These are phyloP conservation scores for Eupeodes corollae DNA, from an alignment of 1,140 invertebrate species.

Conservation along the genomic window DNA sequence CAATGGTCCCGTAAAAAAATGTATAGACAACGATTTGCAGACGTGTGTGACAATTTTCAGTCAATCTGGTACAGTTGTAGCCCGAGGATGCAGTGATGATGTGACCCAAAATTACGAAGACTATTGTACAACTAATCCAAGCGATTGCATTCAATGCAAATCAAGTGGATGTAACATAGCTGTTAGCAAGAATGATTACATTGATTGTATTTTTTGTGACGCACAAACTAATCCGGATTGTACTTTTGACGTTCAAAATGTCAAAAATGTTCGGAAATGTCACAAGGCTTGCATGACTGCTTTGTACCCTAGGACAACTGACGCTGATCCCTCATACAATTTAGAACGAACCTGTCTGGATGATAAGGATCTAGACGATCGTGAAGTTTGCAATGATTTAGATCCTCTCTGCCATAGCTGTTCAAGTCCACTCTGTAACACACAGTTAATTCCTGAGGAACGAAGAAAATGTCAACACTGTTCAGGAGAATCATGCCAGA, in stretches of 20 bases:
- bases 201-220: slow-evolving; percentile 23
- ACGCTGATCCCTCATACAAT: slow-evolving; percentile 15
- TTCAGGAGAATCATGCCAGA: slow-evolving; percentile 16
- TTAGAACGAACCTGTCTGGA: slow-evolving; percentile 23
- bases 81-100: slow-evolving; percentile 26
- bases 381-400: slow-evolving; percentile 13
- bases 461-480: slow-evolving; percentile 23
- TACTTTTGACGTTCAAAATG: slow-evolving; percentile 13
- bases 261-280: slow-evolving; percentile 14
- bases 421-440: too few species aligned
- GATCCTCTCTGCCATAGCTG: too few species aligned
- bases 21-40: slow-evolving; percentile 16
- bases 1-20: slow-evolving; percentile 15
- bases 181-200: slow-evolving; percentile 7
- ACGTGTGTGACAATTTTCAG: slow-evolving; percentile 21
- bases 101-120: neutral
- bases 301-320: slow-evolving; percentile 19
- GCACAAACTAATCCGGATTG: slow-evolving; percentile 18
- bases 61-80: slow-evolving; percentile 12
- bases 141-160: slow-evolving; percentile 21
- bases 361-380: slow-evolving; percentile 23
- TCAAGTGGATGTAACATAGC: slow-evolving; percentile 26
- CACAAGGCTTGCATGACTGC: slow-evolving; percentile 26
- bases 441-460: slow-evolving; percentile 4
- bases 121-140: slow-evolving; percentile 3